These are phyloP conservation scores for Pteronotus mesoamericanus DNA, from an alignment of 2,797 vertebrate genomes.

Conservation along the genomic window DNA sequence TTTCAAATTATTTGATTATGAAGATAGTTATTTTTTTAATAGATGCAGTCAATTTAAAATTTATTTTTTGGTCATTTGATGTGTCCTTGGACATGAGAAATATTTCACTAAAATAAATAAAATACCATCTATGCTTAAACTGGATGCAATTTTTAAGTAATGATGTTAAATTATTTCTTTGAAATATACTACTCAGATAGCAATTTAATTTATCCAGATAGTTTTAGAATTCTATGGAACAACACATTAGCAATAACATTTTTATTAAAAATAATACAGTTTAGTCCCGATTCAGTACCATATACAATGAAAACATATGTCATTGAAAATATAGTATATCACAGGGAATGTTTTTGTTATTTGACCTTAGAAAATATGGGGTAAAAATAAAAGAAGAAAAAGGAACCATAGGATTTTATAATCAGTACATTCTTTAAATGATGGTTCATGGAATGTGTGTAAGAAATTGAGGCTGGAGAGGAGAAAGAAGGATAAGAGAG, in stretches of 20 bases:
- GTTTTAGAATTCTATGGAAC: not conserved
- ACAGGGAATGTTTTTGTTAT: not conserved
- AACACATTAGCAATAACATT: not conserved
- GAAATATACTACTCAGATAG: not conserved
- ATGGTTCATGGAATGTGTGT: not conserved
- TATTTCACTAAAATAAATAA: conserved; percentile 4
- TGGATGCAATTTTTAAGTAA: not conserved
- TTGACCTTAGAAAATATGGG: not conserved
- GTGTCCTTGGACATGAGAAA: not conserved
- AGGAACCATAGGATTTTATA: not conserved
- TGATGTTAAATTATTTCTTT: not conserved
- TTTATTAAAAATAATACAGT: not conserved
- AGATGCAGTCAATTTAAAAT: not conserved
- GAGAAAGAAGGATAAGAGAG: not conserved
- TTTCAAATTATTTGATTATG: not conserved
- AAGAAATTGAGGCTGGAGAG: not conserved
- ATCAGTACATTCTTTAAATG: not conserved
- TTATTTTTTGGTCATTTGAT: not conserved
- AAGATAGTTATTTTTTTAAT: not conserved
- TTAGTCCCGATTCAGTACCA: not conserved
- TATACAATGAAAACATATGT: not conserved
- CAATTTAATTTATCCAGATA: not conserved
- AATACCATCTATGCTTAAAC: not conserved
- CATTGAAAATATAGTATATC: not conserved
- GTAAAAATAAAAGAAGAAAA: not conserved